These are phyloP conservation scores for Portevinia maculata DNA, from an alignment of 2,888 invertebrate species.

Conservation along the genomic window DNA sequence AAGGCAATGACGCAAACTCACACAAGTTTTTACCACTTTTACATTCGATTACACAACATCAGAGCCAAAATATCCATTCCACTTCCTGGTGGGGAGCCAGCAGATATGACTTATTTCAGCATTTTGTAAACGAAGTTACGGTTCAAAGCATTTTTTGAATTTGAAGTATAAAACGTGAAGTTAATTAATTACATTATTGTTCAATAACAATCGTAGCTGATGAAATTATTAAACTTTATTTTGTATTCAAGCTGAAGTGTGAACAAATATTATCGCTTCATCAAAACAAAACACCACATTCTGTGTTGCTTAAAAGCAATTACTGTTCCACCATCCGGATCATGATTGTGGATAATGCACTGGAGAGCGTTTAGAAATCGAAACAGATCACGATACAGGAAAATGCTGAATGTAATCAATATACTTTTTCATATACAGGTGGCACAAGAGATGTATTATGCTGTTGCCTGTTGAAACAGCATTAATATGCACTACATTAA, in stretches of 20 bases:
- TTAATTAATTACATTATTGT: conserved; percentile 21
- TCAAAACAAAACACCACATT: no score
- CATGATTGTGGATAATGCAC: no score
- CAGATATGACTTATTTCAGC: background rate
- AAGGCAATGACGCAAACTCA: conserved; percentile 32
- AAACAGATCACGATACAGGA: no score
- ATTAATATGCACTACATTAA: no score
- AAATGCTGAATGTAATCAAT: no score
- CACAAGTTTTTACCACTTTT: conserved; percentile 53
- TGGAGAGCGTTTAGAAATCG: no score
- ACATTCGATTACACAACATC: conserved; percentile 65
- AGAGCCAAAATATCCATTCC: conserved; percentile 38
- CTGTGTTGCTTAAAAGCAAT: no score
- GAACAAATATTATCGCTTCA: background rate
- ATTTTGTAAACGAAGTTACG: conserved; percentile 40
- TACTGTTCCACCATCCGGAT: no score
- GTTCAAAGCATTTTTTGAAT: conserved; percentile 45
- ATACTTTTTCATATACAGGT: no score
- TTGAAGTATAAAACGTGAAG: conserved; percentile 20
- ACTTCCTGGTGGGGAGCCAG: conserved; percentile 25
- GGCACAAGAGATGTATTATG: no score
- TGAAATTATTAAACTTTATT: background rate
- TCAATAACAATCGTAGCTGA: conserved; percentile 18
- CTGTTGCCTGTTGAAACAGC: no score
- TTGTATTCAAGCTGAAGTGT: background rate